Base-by-base conservation (phyloP, 2,113 vertebrate species). In the Urocitellus parryii region DNA sequence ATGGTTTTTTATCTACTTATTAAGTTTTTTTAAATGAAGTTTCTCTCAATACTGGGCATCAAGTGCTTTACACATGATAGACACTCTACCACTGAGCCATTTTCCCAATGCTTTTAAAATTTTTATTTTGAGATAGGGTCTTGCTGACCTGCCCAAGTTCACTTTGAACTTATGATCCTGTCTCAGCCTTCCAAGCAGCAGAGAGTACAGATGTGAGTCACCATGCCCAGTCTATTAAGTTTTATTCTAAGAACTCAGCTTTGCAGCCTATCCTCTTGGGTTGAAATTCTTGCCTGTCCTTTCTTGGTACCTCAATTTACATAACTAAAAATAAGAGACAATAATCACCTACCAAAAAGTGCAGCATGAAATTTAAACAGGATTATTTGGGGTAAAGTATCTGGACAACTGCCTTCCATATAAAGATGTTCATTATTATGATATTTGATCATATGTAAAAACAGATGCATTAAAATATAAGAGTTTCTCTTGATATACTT, bases 331-430 rank as follows among this genome's bases (percentile, higher is more conserved):
- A 58, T 2, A 18, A 16, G 10, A 39, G 4, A 73, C 2, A 58
- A 70, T 61, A 77, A 81, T 51, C 5, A 48, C 1, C 8, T 39
- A 87, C 4, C 32, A 39, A 22, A 56, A 17, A 63, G 10, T 4
- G 22, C 45, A 25, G 53, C 25, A 13, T 70, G 37, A 95, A 32
- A 88, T 82, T 61, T 83, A 94, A 94, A 72, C 11, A 88, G 25
- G 20, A 82, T 53, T 45, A 92, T 87, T 89, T 96, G 20, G 29
- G n/a, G 34, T 79, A 86, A 97, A 86, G 27, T 3, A 72, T 25
- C 51, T 94, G 11, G 18, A 84, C 18, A 53, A 82, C 78, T 18
- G 0, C 24, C 39, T 88, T 29, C 6, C 39, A 58, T 22, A 61
- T 39, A 78, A 90, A 78, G 48, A 70, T 53, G 17, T 72, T 68